Base-by-base conservation (phyloP, 2,888 invertebrate genomes). In the Ormyrus pomaceus region DNA sequence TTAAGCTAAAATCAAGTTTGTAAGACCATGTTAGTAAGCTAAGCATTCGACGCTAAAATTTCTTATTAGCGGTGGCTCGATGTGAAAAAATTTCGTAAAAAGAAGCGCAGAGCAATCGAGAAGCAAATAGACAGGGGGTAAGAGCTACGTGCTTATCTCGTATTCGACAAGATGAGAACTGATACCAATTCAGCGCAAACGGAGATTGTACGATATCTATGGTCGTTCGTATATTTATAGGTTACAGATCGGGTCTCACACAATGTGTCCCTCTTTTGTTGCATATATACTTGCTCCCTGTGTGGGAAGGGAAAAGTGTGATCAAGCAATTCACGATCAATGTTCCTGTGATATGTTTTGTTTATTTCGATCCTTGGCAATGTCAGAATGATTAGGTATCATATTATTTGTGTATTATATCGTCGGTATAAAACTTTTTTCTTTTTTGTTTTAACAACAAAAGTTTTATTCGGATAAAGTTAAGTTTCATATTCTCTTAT, bases 131-230 rank as follows among this genome's bases (percentile, higher is more conserved):
- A 58, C 19, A 48, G 48, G 64, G 51, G 55, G 50, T 71, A 66
- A 79, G 50, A 70, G 65, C 53, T 70, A 55, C 34, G 68, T 68
- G 68, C 68, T 55, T 55, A 66, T 53, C 19, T 53, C 6, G 8
- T 50, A 66, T 71, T 80, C 71, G 80, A 80, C 56, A 65, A 81
- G 82, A 82, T 80, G 71, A 76, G 78, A 79, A 66, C 51, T 64
- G 66, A 19, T 58, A 64, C 55, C 65, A 45, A 78, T 70, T 46
- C 64, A 55, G 51, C 19, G n/a, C 51, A n/a, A 76, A 76, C 70
- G 64, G 55, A 45, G 10, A 59, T 68, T 55, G 69, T 56, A 56
- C 53, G 77, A 75, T 59, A 68, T 82, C 62, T 59, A 34, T 34
- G 61, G 64, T 68, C 62, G 80, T 64, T n/a, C 55, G 64, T 55